phyloP scores from a whole-genome alignment of 2,797 vertebrate species.

The Perodicticus potto region DNA sequence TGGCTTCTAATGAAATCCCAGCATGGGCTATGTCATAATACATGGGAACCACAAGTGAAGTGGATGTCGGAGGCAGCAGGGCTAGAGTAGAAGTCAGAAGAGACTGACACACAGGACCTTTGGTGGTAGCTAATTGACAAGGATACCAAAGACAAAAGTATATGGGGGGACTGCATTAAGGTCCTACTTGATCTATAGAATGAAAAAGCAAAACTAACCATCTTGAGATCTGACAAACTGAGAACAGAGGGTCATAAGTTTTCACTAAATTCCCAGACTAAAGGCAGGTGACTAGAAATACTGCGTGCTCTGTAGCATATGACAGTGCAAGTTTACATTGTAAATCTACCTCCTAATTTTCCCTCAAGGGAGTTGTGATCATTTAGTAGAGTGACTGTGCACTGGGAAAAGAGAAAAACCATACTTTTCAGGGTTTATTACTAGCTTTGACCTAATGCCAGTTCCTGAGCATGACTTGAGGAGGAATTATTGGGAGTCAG shows the following conservation, averaged over 20 bases:
- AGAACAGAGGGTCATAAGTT: neutral
- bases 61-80: neutral
- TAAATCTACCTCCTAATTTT: neutral
- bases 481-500: neutral
- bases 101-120: neutral
- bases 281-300: slow-evolving; percentile 9
- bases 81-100: neutral
- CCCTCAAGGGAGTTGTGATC: neutral
- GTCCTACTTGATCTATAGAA: neutral
- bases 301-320: neutral
- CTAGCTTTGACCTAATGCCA: neutral
- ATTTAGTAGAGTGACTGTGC: slow-evolving; percentile 16
- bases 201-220: neutral
- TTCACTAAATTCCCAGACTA: neutral
- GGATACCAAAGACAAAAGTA: neutral
- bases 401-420: neutral
- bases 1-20: neutral
- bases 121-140: too few relatives aligned
- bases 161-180: neutral
- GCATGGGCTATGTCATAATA: neutral
- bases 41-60: neutral
- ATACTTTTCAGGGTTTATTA: neutral
- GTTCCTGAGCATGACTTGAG: neutral
- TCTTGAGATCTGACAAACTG: neutral
- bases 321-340: neutral